Base-by-base conservation (phyloP, 2,888 invertebrate species). In the Lycophotia porphyrea region DNA sequence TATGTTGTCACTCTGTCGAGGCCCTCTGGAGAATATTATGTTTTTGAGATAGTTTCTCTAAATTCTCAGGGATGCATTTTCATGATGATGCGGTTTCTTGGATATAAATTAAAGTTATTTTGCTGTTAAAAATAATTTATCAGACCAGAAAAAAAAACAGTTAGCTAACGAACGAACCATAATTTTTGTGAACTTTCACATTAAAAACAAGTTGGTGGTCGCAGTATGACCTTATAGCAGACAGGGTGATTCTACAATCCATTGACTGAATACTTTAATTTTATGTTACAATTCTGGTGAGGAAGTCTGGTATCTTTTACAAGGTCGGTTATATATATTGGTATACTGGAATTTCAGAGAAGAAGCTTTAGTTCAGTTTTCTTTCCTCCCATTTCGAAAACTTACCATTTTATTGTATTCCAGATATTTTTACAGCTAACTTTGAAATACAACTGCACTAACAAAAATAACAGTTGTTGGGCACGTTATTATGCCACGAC, bases 401-500 rank as follows among this genome's bases (percentile, higher is more conserved):
- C 31, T 31, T 31, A 58, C 8, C 4, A 9, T 58, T 21, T 58
- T 58, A 58, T 27, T 55, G 15, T 27, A 18, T 58, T 21, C 34
- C 5, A 21, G 21, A 34, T 1, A 63, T 3, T 36, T n/a, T 63
- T n/a, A 63, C 39, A n/a, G 63, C 15, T 39, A 31, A n/a, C n/a
- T 55, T 49, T 18, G 18, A 63, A 39, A 39, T 18, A 58, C 27
- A 42, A 78, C 42, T 31, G 52, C 34, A 47, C 24, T 47, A 2
- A 36, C 47, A 81, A 39, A 49, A 39, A 36, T 18, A 49, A n/a
- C 55, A 52, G 36, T 65, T 27, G 66, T 71, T 76, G 39, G 36
- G 24, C 55, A 67, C 39, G 55, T 70, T 58, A 70, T 70, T 78
- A 81, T 68, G 31, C 47, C 52, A 69, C 75, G 55, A 68, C 63